Conservation (phyloP, 2,888 invertebrate genomes). For the Acanthopleura granulata region DNA sequence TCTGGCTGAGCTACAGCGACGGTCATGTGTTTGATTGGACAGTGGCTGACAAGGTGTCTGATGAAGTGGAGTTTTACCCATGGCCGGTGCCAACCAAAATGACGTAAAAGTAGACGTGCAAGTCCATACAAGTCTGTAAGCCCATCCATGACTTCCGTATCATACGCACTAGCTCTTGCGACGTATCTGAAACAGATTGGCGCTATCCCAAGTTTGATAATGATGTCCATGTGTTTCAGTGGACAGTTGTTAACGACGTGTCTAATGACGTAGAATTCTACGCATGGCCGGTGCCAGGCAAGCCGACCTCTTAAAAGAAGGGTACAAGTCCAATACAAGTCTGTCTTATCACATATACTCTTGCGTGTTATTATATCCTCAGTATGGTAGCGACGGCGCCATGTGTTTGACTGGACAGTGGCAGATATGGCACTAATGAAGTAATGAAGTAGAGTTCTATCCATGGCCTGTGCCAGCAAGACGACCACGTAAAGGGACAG, state of each 20-base stretch:
- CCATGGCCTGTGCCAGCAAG: background rate
- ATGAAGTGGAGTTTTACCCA: background rate
- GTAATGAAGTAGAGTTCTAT: slow-evolving; percentile 2
- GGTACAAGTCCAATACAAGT: too few species aligned
- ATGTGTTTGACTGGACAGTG: slow-evolving; percentile 8
- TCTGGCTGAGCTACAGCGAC: slow-evolving; percentile 10
- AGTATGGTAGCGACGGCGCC: background rate
- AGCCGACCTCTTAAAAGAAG: background rate
- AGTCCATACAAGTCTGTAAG: too few species aligned
- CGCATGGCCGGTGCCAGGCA: background rate
- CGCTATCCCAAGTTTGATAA: too few species aligned
- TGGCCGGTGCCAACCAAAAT: slow-evolving; percentile 4
- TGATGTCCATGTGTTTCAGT: background rate
- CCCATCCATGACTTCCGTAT: too few species aligned
- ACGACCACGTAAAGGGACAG: too few species aligned
- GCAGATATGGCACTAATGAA: background rate
- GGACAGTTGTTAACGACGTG: background rate
- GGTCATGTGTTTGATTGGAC: slow-evolving; percentile 13
- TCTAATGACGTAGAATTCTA: background rate
- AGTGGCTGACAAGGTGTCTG: background rate
- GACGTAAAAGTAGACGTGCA: too few species aligned
- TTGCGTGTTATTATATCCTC: too few species aligned
- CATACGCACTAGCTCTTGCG: too few species aligned
- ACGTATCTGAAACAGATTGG: too few species aligned
- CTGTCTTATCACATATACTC: too few species aligned